These are phyloP conservation scores for Eunapius fragilis DNA, from an alignment of 37 sponge, comb jelly and placozoan genomes.

Conservation along the genomic window DNA sequence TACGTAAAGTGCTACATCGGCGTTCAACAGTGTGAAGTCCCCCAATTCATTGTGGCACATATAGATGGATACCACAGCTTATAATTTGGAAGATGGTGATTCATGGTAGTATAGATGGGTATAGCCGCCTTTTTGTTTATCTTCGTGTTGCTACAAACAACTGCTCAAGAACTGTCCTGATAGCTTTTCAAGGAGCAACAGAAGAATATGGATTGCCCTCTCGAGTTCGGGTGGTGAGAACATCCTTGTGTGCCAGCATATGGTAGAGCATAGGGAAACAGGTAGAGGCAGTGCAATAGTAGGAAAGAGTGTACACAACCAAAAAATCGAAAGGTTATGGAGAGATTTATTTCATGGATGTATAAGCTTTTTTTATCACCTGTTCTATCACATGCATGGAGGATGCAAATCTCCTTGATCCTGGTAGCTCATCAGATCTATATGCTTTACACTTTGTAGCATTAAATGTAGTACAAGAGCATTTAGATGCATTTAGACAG, in stretches of 20 bases:
- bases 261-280: constrained; percentile 22
- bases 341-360: constrained; percentile 47
- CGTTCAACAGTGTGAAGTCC: constrained; percentile 21
- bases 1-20: constrained; percentile 15
- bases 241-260: constrained; percentile 27
- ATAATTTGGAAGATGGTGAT: constrained; percentile 56
- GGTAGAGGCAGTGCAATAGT: constrained; percentile 55
- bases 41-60: constrained; percentile 68
- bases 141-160: constrained; percentile 52
- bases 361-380: constrained; percentile 26
- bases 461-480: constrained; percentile 26
- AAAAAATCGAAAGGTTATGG: constrained; percentile 62
- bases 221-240: constrained; percentile 77
- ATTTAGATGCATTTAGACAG: constrained; percentile 29
- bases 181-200: constrained; percentile 34
- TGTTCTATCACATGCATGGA: constrained; percentile 16
- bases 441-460: constrained; percentile 37
- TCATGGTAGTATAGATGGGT: constrained; percentile 68
- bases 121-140: constrained; percentile 29
- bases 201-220: constrained; percentile 63
- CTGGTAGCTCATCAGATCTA: constrained; percentile 4
- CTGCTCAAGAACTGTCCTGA: constrained; percentile 50
- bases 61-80: constrained; percentile 58
- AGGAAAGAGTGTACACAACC: constrained; percentile 71
- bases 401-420: constrained; percentile 12